A percentile compares a stretch with the other conserved stretches of the same genome.
Evolutionary conservation across 92 coral and sea anemone genomes (phyloP).

Genomic region (Porites lobata): DNA sequence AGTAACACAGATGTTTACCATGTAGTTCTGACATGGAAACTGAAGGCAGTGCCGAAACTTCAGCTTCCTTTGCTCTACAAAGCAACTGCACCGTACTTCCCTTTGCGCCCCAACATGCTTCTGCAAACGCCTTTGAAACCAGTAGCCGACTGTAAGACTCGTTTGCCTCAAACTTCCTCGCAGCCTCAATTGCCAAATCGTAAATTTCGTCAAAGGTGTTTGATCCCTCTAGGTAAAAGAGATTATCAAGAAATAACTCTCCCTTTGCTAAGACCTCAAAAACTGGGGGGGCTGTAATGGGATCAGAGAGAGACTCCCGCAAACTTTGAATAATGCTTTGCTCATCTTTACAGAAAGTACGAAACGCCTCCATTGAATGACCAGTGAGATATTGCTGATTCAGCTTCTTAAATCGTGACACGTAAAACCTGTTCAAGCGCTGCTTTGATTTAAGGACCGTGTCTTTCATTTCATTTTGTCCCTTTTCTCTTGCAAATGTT

Average conservation of each 20-base stretch:
- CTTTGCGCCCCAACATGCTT: neutral
- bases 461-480: conserved; percentile 31
- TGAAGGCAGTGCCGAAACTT: neutral
- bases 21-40: neutral
- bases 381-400: conserved; percentile 8
- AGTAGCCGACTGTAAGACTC: neutral
- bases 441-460: neutral
- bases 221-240: neutral
- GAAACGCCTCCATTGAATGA: neutral
- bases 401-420: neutral
- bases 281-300: neutral
- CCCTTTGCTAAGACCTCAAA: neutral
- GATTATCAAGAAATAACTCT: neutral
- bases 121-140: conserved; percentile 1
- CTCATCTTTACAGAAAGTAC: neutral
- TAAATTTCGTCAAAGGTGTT: neutral
- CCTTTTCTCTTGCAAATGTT: conserved; percentile 34
- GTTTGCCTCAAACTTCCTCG: neutral
- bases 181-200: conserved; percentile 18
- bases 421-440: conserved; percentile 21
- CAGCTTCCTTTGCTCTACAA: neutral
- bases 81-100: neutral
- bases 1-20: neutral
- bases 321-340: conserved; percentile 20
- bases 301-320: neutral